Percentiles rank a stretch among this genome's conserved stretches.
Conservation (phyloP, 1,140 invertebrate genomes). For the Sinella curviseta region DNA sequence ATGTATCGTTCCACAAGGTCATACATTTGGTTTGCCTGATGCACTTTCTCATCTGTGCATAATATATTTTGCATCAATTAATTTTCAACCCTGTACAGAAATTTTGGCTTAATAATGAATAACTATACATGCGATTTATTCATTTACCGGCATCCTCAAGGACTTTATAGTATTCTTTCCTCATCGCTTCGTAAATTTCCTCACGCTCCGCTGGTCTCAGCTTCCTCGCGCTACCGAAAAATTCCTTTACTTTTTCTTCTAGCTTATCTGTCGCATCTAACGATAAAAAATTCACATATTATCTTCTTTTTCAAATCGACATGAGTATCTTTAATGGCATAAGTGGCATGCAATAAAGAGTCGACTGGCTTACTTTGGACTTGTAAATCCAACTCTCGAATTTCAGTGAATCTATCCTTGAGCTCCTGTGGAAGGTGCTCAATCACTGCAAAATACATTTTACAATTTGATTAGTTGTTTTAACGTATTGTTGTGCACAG, state of each 20-base stretch:
- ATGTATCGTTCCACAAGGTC: constrained; percentile 92
- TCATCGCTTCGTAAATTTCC: constrained; percentile 78
- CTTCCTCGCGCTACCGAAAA: constrained; percentile 84
- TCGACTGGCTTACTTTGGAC: constrained; percentile 74
- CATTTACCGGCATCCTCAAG: constrained; percentile 87
- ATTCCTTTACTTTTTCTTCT: constrained; percentile 82
- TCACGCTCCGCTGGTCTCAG: constrained; percentile 78
- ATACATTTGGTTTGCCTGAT: constrained; percentile 89
- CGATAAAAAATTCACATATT: constrained; percentile 37
- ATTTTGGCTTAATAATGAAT: neutral
- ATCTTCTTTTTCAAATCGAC: no score
- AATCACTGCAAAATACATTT: constrained; percentile 75
- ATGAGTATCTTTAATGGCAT: no score
- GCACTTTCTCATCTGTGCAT: constrained; percentile 68
- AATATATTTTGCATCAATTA: neutral
- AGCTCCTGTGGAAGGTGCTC: constrained; percentile 96
- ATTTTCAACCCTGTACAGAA: no score
- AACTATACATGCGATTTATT: no score
- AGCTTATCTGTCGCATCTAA: constrained; percentile 90
- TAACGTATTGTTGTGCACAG: no score
- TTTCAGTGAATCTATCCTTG: constrained; percentile 92
- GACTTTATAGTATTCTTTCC: constrained; percentile 87
- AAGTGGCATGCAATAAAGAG: neutral
- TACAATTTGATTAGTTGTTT: neutral
- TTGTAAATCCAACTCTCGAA: constrained; percentile 95